phyloP scores from a whole-genome alignment of 2,888 invertebrate species.

The Phyllotreta cruciferae region DNA sequence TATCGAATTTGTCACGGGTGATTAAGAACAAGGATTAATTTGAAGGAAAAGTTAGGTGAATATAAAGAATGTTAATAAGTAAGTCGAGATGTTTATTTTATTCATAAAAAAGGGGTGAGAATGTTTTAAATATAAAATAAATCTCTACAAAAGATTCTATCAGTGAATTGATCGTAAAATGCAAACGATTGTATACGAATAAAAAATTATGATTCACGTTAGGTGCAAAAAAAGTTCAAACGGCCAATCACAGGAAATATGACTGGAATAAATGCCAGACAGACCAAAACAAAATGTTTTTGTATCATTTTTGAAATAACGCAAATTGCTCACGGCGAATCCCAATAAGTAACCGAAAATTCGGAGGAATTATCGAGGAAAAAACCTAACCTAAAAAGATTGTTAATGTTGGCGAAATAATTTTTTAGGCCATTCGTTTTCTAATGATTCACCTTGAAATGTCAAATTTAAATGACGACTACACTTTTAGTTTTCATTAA shows the following conservation, averaged over 20 bases:
- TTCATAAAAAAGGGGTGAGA: too few relatives aligned
- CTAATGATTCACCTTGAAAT: slow-evolving; percentile 4
- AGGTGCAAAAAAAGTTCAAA: background rate
- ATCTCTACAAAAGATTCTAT: too few relatives aligned
- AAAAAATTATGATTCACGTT: background rate
- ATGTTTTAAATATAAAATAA: too few relatives aligned
- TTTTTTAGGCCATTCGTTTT: too few relatives aligned
- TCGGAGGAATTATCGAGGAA: background rate
- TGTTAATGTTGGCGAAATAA: too few relatives aligned
- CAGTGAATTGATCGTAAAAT: too few relatives aligned
- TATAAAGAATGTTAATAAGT: too few relatives aligned
- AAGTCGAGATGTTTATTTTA: too few relatives aligned
- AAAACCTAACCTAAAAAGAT: background rate
- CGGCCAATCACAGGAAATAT: slow-evolving; percentile 1
- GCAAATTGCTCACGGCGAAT: background rate
- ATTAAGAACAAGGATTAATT: too few relatives aligned
- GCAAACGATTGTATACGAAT: too few relatives aligned
- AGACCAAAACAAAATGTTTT: slow-evolving; percentile 5
- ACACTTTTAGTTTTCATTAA: slow-evolving; percentile 1
- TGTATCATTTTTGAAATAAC: slow-evolving; percentile 1
- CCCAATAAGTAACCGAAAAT: background rate
- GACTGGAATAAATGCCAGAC: slow-evolving; percentile 5
- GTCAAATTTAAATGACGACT: slow-evolving; percentile 13
- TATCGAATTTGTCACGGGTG: too few relatives aligned
- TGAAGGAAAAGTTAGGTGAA: too few relatives aligned